Conservation (phyloP, 2,797 vertebrate species). For the Mormyrops boulengeri region DNA sequence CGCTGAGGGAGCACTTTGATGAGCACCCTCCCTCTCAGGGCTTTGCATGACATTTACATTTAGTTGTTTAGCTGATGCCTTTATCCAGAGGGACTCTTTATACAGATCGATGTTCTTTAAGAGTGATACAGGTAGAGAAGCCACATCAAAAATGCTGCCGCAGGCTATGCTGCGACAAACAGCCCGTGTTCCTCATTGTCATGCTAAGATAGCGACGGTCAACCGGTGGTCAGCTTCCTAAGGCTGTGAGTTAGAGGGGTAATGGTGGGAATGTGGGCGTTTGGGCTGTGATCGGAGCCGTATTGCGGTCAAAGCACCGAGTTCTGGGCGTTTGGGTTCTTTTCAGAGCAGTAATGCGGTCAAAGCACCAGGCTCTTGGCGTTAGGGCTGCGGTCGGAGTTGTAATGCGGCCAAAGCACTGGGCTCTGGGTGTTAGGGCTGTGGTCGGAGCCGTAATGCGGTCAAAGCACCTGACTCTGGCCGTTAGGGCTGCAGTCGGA, state of each 20-base stretch:
- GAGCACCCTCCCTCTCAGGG: not conserved
- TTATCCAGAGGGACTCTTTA: not conserved
- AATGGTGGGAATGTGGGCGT: not conserved
- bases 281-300: not conserved
- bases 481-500: no score
- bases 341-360: not conserved
- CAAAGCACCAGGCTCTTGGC: not conserved
- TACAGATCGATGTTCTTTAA: not conserved
- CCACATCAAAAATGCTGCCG: not conserved
- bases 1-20: not conserved
- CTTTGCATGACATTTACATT: constrained; percentile 1
- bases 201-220: not conserved
- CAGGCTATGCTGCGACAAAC: not conserved
- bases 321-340: not conserved
- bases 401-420: no score
- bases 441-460: no score
- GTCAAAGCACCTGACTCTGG: no score
- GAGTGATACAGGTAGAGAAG: not conserved
- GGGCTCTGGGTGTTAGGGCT: no score
- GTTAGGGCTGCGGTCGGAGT: no score
- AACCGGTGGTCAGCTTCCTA: not conserved
- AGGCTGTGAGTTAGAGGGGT: not conserved
- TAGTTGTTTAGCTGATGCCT: not conserved
- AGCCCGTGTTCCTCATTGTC: not conserved
- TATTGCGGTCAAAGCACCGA: not conserved